Evolutionary conservation across 2,113 vertebrate species (phyloP).

Genomic region (Rutilus rutilus): DNA sequence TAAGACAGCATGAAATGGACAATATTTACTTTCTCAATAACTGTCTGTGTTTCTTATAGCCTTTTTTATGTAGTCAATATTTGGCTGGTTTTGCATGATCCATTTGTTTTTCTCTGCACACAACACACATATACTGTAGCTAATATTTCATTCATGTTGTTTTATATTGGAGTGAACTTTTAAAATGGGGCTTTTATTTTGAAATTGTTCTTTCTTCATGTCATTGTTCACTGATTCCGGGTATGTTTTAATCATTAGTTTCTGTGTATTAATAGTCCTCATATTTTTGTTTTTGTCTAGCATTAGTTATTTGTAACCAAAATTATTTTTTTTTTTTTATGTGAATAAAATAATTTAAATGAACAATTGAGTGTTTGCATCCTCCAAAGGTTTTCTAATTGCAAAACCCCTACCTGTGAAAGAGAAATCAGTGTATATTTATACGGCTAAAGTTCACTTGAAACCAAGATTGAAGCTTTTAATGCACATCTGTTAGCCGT

Average conservation of each 20-base stretch:
- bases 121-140: neutral
- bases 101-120: neutral
- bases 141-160: neutral
- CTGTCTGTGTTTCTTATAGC: neutral
- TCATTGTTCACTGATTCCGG: neutral
- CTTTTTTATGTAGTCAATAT: neutral
- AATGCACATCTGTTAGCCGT: neutral
- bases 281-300: neutral
- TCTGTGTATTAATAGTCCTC: neutral
- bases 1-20: neutral
- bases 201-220: neutral
- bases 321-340: neutral
- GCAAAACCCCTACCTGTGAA: neutral
- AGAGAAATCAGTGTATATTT: no score
- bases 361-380: neutral
- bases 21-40: constrained; percentile 15
- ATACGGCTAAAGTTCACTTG: no score
- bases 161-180: neutral
- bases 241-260: neutral
- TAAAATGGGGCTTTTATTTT: neutral
- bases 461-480: neutral
- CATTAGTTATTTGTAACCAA: neutral
- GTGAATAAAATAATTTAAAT: neutral
- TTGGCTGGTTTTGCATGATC: neutral
- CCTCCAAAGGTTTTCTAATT: neutral